Percentiles rank a stretch among this genome's conserved stretches.
Evolutionary conservation across 2,888 invertebrate species (phyloP).

Genomic region (Orthosia incerta): DNA sequence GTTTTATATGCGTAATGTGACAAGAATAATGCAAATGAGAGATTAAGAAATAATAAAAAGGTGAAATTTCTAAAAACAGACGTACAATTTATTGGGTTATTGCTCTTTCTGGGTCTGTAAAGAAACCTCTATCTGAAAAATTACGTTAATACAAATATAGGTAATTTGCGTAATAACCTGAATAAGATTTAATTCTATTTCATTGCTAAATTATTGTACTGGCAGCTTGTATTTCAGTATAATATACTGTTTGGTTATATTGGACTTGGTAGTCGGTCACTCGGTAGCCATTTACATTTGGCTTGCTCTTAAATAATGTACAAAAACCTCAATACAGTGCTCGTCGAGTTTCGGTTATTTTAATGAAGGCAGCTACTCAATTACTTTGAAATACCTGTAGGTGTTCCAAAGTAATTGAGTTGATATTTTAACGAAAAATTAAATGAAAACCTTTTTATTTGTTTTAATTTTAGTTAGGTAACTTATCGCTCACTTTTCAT

Average conservation of each 20-base stretch:
- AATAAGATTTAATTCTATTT: neutral
- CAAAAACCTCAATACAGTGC: slow-evolving; percentile 17
- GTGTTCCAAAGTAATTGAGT: slow-evolving; percentile 10
- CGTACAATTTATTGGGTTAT: no score
- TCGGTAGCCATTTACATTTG: slow-evolving; percentile 26
- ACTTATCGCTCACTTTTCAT: no score
- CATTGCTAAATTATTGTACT: neutral
- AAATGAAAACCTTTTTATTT: neutral
- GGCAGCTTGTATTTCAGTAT: slow-evolving; percentile 1
- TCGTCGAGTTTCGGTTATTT: neutral
- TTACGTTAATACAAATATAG: no score
- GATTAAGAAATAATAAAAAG: neutral
- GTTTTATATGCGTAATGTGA: neutral
- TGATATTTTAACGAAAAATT: neutral
- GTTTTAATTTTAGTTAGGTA: no score
- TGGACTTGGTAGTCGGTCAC: neutral
- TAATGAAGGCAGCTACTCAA: neutral
- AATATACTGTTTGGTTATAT: slow-evolving; percentile 8
- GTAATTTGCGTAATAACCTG: no score
- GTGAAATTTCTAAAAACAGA: no score
- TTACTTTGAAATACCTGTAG: no score
- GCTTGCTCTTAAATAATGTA: slow-evolving; percentile 46
- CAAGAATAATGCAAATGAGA: neutral
- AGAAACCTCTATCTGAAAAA: no score
- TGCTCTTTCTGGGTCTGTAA: no score